Conservation (phyloP, 1,140 invertebrate genomes). For the Zaprionus africanus region DNA sequence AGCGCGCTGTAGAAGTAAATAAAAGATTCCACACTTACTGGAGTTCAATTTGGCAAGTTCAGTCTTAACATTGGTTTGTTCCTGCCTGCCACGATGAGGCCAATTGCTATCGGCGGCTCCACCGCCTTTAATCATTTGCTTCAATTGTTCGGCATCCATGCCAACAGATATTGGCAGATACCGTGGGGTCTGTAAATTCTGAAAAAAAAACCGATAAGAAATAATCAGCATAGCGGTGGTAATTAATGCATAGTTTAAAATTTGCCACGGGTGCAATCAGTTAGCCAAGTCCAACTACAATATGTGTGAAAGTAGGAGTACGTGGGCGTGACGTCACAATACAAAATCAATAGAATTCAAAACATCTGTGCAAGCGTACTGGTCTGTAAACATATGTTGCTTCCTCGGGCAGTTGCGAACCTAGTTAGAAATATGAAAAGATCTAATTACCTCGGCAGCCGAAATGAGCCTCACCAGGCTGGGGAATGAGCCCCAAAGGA, state of each 20-base stretch:
- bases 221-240: conserved; percentile 15
- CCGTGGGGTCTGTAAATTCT: conserved; percentile 63
- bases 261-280: conserved; percentile 45
- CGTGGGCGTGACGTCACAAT: conserved; percentile 28
- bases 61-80: conserved; percentile 62
- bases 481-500: conserved; percentile 11
- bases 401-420: background rate
- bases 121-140: conserved; percentile 77
- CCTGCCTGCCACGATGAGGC: conserved; percentile 60
- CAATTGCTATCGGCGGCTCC: conserved; percentile 55
- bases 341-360: conserved; percentile 60
- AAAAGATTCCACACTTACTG: conserved; percentile 50
- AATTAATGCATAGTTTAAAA: conserved; percentile 17
- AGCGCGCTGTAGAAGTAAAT: background rate
- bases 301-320: conserved; percentile 17
- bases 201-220: conserved; percentile 6
- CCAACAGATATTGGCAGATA: conserved; percentile 58
- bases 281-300: background rate
- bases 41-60: conserved; percentile 77
- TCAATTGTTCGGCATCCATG: conserved; percentile 57
- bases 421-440: background rate
- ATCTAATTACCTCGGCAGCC: conserved; percentile 34
- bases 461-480: conserved; percentile 1
- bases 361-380: conserved; percentile 52
- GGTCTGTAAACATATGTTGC: conserved; percentile 57